Evolutionary conservation across 2,113 vertebrate genomes (phyloP).

Genomic region (Cochlearius cochlearius): DNA sequence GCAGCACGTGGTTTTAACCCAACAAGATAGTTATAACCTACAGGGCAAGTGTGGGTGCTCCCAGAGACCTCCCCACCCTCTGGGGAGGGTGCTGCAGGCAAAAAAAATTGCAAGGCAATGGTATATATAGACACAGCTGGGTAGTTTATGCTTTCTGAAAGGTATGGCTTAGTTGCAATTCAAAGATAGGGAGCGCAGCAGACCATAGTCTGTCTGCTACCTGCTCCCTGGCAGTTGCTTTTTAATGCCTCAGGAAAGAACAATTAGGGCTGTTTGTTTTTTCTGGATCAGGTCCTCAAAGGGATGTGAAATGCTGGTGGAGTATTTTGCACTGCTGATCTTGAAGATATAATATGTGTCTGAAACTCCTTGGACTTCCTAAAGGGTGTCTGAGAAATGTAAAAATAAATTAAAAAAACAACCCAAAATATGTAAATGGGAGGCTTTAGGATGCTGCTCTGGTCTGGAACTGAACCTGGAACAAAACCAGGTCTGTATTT

Average conservation of each 20-base stretch:
- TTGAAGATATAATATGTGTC: no score
- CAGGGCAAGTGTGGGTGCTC: rapidly evolving
- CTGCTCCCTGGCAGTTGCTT: background rate
- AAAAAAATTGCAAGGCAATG: background rate
- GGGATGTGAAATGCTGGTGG: background rate
- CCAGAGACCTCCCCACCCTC: background rate
- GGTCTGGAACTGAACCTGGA: background rate
- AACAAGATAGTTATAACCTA: background rate
- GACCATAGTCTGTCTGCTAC: background rate
- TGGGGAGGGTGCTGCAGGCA: background rate
- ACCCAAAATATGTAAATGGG: background rate
- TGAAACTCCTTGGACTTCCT: background rate
- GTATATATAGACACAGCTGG: rapidly evolving
- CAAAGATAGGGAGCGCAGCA: background rate
- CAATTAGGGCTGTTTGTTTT: background rate
- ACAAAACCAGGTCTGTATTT: background rate
- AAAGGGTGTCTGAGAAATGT: background rate
- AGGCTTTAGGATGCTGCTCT: background rate
- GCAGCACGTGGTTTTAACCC: background rate
- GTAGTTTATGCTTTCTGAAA: background rate
- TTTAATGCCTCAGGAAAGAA: background rate
- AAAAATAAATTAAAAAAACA: no score
- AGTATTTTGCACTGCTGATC: background rate
- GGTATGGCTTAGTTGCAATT: background rate
- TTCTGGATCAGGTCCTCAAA: background rate